Percentiles rank a stretch among this genome's conserved stretches.
phyloP scores from a whole-genome alignment of 2,113 vertebrate genomes.

The Anolis sagrei region DNA sequence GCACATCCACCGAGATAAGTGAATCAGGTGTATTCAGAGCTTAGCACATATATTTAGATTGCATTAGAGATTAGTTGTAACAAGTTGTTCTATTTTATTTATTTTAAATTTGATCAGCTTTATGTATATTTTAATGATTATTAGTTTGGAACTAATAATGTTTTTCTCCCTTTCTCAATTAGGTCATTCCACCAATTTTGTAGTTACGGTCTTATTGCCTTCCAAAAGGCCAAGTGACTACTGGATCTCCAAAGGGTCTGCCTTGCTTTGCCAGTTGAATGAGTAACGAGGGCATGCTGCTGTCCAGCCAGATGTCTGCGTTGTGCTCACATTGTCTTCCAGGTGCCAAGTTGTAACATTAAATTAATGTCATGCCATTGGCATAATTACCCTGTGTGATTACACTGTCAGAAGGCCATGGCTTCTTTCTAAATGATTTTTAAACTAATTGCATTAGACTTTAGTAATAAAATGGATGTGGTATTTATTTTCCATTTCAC shows the following conservation, averaged over 20 bases:
- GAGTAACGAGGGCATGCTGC: constrained; percentile 64
- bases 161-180: constrained; percentile 28
- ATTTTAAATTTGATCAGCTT: background rate
- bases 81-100: background rate
- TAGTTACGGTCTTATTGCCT: constrained; percentile 80
- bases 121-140: background rate
- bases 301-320: background rate
- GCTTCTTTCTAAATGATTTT: background rate
- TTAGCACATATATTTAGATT: background rate
- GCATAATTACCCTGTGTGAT: rapidly evolving
- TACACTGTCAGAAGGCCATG: background rate
- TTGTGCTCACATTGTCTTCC: background rate
- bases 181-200: constrained; percentile 85
- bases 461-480: background rate
- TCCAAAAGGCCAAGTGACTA: constrained; percentile 79
- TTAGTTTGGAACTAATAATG: background rate
- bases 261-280: constrained; percentile 80
- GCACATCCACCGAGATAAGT: background rate
- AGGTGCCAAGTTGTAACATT: background rate
- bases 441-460: background rate
- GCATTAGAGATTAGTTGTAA: background rate
- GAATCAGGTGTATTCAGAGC: background rate
- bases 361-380: background rate
- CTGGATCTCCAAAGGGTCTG: constrained; percentile 83
- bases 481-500: background rate